Evolutionary conservation across 2,797 vertebrate genomes (phyloP).

Genomic region (Gymnopithys bicolor): DNA sequence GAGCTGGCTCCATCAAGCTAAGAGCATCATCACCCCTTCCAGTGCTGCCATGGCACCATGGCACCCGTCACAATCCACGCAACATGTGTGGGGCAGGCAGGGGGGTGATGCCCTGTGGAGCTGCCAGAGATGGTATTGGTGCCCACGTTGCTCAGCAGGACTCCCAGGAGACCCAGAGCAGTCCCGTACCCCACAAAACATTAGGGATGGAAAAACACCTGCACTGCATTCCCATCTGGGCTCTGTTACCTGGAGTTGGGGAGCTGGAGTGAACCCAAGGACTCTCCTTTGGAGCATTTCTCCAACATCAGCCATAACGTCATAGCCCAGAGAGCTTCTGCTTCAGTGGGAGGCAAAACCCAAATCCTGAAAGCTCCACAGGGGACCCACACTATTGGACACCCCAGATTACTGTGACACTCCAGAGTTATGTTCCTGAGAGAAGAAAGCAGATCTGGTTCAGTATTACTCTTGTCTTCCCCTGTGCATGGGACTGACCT

Average conservation of each 20-base stretch:
- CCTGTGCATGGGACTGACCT: not conserved
- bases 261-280: not conserved
- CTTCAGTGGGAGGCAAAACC: not conserved
- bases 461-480: not conserved
- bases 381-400: not conserved
- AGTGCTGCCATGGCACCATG: rapidly evolving
- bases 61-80: not conserved
- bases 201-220: not conserved
- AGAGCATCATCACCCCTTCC: not conserved
- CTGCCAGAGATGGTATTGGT: not conserved
- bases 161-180: not conserved
- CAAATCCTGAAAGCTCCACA: not conserved
- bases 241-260: not conserved
- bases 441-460: not conserved
- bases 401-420: not conserved
- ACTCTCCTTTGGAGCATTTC: not conserved
- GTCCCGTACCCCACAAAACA: not conserved
- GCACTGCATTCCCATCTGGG: rapidly evolving
- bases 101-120: rapidly evolving
- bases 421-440: not conserved
- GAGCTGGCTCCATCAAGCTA: not conserved
- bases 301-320: not conserved
- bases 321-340: not conserved
- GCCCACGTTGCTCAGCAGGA: not conserved
- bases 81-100: rapidly evolving